A percentile compares a stretch with the other conserved stretches of the same genome.
Conservation (phyloP, 2,888 invertebrate genomes). For the Hedychridium roseum region DNA sequence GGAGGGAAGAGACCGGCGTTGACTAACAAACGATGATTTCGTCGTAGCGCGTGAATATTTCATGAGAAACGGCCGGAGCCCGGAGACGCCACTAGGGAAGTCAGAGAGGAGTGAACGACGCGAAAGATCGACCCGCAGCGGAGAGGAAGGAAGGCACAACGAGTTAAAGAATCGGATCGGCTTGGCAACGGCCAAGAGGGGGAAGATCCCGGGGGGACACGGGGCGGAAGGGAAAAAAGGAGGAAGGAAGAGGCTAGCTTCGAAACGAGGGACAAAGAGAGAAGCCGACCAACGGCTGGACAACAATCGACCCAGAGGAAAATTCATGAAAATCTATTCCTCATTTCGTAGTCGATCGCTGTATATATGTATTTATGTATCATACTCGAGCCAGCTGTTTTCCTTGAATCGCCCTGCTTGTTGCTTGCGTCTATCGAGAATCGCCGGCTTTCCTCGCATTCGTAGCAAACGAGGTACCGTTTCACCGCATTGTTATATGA, state of each 20-base stretch:
- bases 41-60: constrained; percentile 55
- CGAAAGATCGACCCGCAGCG: no score
- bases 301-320: constrained; percentile 31
- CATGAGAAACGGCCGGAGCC: constrained; percentile 43
- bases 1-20: constrained; percentile 27
- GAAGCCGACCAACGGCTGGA: constrained; percentile 27
- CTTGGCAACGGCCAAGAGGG: neutral
- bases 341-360: constrained; percentile 35
- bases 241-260: constrained; percentile 13
- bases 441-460: neutral
- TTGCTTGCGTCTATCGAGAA: neutral
- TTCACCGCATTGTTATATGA: neutral
- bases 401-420: neutral
- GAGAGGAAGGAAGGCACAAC: no score
- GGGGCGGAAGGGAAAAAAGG: constrained; percentile 7
- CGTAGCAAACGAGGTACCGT: neutral
- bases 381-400: no score
- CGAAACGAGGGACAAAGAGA: constrained; percentile 11
- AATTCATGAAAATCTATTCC: constrained; percentile 54
- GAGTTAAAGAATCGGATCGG: constrained; percentile 1
- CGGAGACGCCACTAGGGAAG: no score
- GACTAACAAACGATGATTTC: constrained; percentile 53
- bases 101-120: no score
- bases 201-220: no score
- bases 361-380: constrained; percentile 34